Base-by-base conservation (phyloP, 2,888 invertebrate genomes). In the Euplexia lucipara region DNA sequence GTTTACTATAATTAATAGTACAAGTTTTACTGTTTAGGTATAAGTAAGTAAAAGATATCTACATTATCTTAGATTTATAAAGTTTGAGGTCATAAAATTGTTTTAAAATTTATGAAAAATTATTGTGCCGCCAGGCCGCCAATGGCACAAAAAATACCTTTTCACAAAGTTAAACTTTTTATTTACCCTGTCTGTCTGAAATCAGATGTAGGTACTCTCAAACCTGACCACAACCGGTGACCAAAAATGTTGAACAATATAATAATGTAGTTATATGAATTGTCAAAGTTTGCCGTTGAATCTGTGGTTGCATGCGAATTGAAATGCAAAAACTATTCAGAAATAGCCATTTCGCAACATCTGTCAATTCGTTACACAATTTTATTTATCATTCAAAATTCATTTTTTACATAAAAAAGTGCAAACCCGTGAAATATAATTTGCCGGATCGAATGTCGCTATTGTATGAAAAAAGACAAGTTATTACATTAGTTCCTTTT, bases 371-470 rank as follows among this genome's bases (percentile, higher is more conserved):
- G 82, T 22, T 30, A 70, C 71, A 74, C 71, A 42, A 37, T 49
- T 66, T 71, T 34, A n/a, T 71, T 81, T 67, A 60, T 42, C 26
- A 51, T 41, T 48, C 14, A 48, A 59, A 42, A 49, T 54, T 35
- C 16, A 53, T 51, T 45, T 62, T 75, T 61, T 62, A 14, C 30
- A 41, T 42, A 39, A 70, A 81, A 76, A 79, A 70, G 47, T 77
- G 67, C 66, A 75, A 58, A 77, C 37, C 77, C 79, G 77, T 81
- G 77, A 71, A 82, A 81, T 74, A 75, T 75, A 68, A 79, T 77
- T 79, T 80, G 54, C 68, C 79, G 77, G 47, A 70, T 67, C 79
- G 67, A 75, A 77, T 78, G 10, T 70, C 47, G 59, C 57, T 74
- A 51, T 70, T 70, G 58, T 61, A 65, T 53, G 30, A 52, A 79